Conservation (phyloP, 2,113 vertebrate genomes). For the Ellobius talpinus region DNA sequence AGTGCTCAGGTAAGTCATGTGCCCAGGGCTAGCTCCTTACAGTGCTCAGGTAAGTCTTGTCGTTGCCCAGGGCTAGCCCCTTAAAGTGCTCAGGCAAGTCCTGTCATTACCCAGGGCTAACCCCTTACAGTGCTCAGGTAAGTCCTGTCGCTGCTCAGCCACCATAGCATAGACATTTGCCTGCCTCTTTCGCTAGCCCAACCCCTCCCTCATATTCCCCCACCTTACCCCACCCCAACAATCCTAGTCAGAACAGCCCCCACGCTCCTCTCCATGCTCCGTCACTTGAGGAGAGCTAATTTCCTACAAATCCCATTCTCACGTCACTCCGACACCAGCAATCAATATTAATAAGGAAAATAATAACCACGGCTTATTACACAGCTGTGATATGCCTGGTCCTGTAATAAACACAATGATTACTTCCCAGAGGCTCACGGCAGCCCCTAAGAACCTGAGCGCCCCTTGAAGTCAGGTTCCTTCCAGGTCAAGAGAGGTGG, state of each 20-base stretch:
- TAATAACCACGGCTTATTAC: neutral
- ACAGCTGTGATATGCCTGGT: neutral
- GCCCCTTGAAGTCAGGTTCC: neutral
- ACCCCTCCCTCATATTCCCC: neutral
- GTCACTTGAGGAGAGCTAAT: neutral
- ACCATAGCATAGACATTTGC: neutral
- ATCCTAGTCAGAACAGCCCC: neutral
- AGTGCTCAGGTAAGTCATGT: too few relatives aligned
- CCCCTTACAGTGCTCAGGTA: too few relatives aligned
- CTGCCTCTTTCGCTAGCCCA: neutral
- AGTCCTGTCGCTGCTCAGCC: neutral
- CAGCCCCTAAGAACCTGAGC: neutral
- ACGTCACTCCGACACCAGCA: neutral
- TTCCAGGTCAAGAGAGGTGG: accelerated
- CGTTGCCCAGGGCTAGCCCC: neutral
- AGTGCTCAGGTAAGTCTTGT: neutral
- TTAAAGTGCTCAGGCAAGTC: neutral
- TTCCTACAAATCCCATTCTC: neutral
- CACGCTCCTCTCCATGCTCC: neutral
- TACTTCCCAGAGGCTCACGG: neutral
- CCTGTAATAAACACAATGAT: neutral
- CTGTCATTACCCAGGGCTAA: too few relatives aligned
- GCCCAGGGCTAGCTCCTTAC: neutral
- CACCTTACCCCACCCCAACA: accelerated
- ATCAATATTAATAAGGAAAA: conserved; percentile 4